A percentile compares a stretch with the other conserved stretches of the same genome.
Conservation (phyloP, 1,140 invertebrate genomes). For the Drosophila ironensis region DNA sequence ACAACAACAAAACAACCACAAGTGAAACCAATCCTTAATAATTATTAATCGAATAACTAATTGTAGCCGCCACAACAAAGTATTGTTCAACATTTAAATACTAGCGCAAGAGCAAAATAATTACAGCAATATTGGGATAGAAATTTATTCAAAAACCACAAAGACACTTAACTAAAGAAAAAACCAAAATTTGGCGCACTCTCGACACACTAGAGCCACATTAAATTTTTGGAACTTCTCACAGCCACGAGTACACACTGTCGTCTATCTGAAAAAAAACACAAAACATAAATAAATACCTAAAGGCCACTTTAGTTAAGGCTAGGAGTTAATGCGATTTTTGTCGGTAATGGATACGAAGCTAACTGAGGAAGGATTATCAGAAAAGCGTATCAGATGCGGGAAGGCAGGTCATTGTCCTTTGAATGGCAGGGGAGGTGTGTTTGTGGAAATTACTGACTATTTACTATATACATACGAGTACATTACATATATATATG, state of each 20-base stretch:
- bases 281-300: conserved; percentile 4
- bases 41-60: conserved; percentile 23
- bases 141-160: conserved; percentile 14
- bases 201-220: conserved; percentile 4
- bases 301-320: conserved; percentile 68
- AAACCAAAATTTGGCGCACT: conserved; percentile 15
- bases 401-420: background rate
- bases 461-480: conserved; percentile 47
- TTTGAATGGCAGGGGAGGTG: conserved; percentile 20
- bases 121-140: conserved; percentile 40
- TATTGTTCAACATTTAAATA: conserved; percentile 46
- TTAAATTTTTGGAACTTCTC: conserved; percentile 23
- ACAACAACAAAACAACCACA: conserved; percentile 33
- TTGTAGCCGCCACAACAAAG: conserved; percentile 31
- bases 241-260: conserved; percentile 5
- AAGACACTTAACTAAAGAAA: conserved; percentile 1
- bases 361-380: conserved; percentile 5
- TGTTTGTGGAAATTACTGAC: conserved; percentile 44
- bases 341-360: conserved; percentile 4
- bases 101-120: conserved; percentile 26
- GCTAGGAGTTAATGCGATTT: conserved; percentile 41
- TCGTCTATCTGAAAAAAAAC: no score
- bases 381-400: conserved; percentile 38
- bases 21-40: conserved; percentile 39
- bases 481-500: conserved; percentile 32